Percentiles rank a stretch among this genome's conserved stretches.
phyloP scores from a whole-genome alignment of 2,113 vertebrate species.

The Perca fluviatilis region DNA sequence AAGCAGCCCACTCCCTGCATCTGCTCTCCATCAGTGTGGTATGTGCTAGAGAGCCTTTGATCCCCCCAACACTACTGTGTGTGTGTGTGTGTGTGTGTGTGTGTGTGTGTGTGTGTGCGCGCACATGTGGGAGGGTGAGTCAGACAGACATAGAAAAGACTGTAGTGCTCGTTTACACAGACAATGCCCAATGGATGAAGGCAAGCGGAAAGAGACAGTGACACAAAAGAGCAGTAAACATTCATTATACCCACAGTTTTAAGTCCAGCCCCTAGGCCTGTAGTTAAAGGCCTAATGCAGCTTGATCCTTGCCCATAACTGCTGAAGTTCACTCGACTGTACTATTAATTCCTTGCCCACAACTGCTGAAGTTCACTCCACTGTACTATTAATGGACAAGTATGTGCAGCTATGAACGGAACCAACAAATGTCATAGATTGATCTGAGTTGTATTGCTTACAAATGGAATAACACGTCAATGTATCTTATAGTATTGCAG shows the following conservation, averaged over 20 bases:
- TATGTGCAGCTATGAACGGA: slow-evolving; percentile 51
- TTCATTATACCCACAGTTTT: slow-evolving; percentile 66
- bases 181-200: slow-evolving; percentile 71
- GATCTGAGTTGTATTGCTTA: slow-evolving; percentile 33
- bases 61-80: slow-evolving; percentile 38
- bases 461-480: slow-evolving; percentile 29
- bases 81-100: slow-evolving; percentile 37
- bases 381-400: slow-evolving; percentile 61
- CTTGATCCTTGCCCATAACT: slow-evolving; percentile 53
- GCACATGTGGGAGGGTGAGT: slow-evolving; percentile 47
- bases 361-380: slow-evolving; percentile 55
- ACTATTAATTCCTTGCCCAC: slow-evolving; percentile 50
- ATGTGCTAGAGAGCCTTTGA: slow-evolving; percentile 84
- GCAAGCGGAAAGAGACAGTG: slow-evolving; percentile 63
- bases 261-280: slow-evolving; percentile 45
- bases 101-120: slow-evolving; percentile 25
- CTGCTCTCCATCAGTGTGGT: slow-evolving; percentile 86
- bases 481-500: neutral
- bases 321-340: slow-evolving; percentile 47
- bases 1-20: slow-evolving; percentile 81
- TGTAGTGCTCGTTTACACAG: slow-evolving; percentile 63
- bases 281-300: slow-evolving; percentile 55
- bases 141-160: slow-evolving; percentile 70
- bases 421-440: slow-evolving; percentile 49
- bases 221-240: slow-evolving; percentile 79